phyloP scores from a whole-genome alignment of 2,888 invertebrate genomes.

The Corythucha ciliata region DNA sequence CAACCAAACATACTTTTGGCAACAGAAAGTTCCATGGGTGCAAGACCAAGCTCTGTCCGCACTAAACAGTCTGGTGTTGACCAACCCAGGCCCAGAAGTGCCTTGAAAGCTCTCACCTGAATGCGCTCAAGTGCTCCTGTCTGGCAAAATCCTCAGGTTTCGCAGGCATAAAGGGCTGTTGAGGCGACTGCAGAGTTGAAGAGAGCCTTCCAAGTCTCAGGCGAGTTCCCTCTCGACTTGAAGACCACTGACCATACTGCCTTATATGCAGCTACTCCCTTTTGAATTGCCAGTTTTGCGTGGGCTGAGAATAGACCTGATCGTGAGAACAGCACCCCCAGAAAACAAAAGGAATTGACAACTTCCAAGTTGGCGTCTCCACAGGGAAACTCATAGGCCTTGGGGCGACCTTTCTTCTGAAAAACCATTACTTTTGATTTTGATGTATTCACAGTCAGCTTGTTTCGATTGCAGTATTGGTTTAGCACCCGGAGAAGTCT shows the following conservation, averaged over 20 bases:
- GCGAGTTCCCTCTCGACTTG: no score
- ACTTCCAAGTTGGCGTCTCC: background rate
- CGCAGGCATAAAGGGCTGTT: constrained; percentile 3
- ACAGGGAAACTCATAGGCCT: background rate
- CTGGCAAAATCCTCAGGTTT: constrained; percentile 1
- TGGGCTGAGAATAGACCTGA: no score
- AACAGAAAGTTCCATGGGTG: background rate
- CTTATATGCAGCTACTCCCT: no score
- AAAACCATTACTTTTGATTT: constrained; percentile 10
- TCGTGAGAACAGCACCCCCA: background rate
- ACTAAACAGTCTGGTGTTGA: background rate
- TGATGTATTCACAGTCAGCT: background rate
- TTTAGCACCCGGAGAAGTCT: background rate
- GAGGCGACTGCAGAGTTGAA: background rate
- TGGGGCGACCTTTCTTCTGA: constrained; percentile 1
- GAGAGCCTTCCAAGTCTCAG: background rate
- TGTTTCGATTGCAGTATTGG: constrained; percentile 5
- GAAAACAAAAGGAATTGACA: background rate
- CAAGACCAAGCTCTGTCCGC: background rate
- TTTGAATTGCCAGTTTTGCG: no score
- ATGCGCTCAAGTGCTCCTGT: no score
- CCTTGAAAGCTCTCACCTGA: background rate
- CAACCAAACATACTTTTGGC: constrained; percentile 6
- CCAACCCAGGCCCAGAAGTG: background rate
- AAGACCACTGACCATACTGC: no score